These are phyloP conservation scores for Coelinius sp. DNA, from an alignment of 2,888 invertebrate genomes.

Conservation along the genomic window DNA sequence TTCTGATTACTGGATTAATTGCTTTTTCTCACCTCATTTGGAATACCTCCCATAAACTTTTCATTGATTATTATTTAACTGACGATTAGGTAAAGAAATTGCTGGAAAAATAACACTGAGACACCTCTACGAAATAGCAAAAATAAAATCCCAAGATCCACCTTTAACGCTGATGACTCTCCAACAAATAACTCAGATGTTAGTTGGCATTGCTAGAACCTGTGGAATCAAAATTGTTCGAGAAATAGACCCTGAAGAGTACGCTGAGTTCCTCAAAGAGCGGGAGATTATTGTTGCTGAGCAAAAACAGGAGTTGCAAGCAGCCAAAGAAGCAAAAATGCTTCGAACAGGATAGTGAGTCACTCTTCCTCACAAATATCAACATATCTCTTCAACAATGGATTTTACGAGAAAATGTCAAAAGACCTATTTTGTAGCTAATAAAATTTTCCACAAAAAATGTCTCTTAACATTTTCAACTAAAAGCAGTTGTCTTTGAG, in stretches of 20 bases:
- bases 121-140: conserved; percentile 98
- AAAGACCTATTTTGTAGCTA: too few relatives aligned
- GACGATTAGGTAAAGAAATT: conserved; percentile 77
- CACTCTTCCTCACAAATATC: not conserved
- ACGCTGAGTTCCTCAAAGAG: conserved; percentile 85
- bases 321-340: conserved; percentile 91
- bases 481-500: too few relatives aligned
- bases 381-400: too few relatives aligned
- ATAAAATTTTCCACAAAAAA: not conserved
- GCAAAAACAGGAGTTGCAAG: conserved; percentile 84
- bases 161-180: conserved; percentile 76
- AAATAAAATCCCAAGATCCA: conserved; percentile 93
- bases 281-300: conserved; percentile 79
- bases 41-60: too few relatives aligned
- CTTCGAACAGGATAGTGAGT: conserved; percentile 79
- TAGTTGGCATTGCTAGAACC: conserved; percentile 84
- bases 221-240: conserved; percentile 90
- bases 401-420: too few relatives aligned
- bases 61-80: too few relatives aligned
- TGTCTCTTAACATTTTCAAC: not conserved
- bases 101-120: conserved; percentile 93
- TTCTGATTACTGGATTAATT: too few relatives aligned
- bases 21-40: too few relatives aligned
- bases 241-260: conserved; percentile 84
- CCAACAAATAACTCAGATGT: conserved; percentile 83